Evolutionary conservation across 2,113 vertebrate genomes (phyloP).

Genomic region (Hemichromis elongatus): DNA sequence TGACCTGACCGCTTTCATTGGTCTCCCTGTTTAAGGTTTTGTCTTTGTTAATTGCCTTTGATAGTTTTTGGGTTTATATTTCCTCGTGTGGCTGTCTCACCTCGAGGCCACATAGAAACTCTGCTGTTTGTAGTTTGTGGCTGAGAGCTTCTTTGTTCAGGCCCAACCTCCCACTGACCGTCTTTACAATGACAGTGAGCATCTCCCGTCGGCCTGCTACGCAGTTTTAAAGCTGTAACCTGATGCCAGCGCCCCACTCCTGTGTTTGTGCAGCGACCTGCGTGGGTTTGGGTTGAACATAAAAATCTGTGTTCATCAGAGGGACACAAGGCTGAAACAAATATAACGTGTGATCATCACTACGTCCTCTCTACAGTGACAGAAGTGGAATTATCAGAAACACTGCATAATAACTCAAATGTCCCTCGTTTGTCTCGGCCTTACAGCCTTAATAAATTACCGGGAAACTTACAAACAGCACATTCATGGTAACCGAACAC

Average conservation of each 20-base stretch:
- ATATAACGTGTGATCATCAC: too few species aligned
- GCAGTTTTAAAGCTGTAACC: neutral
- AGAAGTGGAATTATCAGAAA: neutral
- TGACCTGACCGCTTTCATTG: too few species aligned
- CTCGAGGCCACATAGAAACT: neutral
- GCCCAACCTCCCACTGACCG: neutral
- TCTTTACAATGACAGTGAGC: neutral
- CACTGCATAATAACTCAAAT: neutral
- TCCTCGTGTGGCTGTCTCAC: neutral
- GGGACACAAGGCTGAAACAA: neutral
- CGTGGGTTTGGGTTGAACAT: neutral
- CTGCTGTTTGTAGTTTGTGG: neutral
- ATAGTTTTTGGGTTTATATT: neutral
- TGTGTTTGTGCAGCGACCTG: neutral
- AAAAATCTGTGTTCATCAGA: neutral
- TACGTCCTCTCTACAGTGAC: rapidly evolving
- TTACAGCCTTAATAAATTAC: neutral
- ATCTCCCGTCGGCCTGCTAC: neutral
- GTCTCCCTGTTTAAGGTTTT: too few species aligned
- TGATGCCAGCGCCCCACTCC: neutral
- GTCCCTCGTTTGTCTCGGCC: neutral
- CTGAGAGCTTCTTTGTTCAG: neutral
- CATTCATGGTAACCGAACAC: neutral
- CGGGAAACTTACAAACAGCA: neutral
- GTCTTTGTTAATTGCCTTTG: too few species aligned